These are phyloP conservation scores for Lates japonicus DNA, from an alignment of 2,797 vertebrate species.

Conservation along the genomic window DNA sequence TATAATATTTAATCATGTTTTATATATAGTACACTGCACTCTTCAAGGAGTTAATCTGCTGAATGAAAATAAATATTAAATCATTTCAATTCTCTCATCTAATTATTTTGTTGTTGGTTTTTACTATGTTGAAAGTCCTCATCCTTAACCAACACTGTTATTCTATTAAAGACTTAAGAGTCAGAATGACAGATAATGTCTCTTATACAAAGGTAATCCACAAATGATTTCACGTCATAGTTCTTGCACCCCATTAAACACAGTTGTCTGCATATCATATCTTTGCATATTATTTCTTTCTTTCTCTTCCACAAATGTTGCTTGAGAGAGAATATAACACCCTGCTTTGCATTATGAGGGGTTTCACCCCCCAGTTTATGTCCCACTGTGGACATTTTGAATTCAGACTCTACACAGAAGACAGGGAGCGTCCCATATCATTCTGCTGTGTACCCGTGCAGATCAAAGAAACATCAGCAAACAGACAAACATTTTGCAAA, in stretches of 20 bases:
- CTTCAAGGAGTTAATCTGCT: slow-evolving; percentile 24
- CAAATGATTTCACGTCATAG: slow-evolving; percentile 5
- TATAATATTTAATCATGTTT: slow-evolving; percentile 32
- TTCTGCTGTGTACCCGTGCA: background rate
- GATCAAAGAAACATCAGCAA: slow-evolving; percentile 33
- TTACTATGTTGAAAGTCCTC: background rate
- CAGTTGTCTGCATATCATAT: background rate
- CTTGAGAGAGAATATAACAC: background rate
- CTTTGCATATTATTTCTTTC: background rate
- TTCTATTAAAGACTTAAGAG: background rate
- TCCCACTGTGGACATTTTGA: slow-evolving; percentile 38
- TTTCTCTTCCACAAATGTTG: background rate
- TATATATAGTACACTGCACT: background rate
- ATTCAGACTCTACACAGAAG: slow-evolving; percentile 13
- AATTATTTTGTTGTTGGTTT: background rate
- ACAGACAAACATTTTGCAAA: slow-evolving; percentile 18
- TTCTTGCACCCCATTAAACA: background rate
- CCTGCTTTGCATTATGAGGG: slow-evolving; percentile 1
- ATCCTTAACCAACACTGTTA: background rate
- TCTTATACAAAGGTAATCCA: background rate
- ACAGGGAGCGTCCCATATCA: background rate
- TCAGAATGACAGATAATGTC: background rate
- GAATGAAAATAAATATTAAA: slow-evolving; percentile 12
- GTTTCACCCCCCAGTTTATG: slow-evolving; percentile 20
- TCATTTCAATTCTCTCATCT: background rate